phyloP scores from a whole-genome alignment of 2,113 vertebrate genomes.

The Gnathonemus echidnorhynchus region DNA sequence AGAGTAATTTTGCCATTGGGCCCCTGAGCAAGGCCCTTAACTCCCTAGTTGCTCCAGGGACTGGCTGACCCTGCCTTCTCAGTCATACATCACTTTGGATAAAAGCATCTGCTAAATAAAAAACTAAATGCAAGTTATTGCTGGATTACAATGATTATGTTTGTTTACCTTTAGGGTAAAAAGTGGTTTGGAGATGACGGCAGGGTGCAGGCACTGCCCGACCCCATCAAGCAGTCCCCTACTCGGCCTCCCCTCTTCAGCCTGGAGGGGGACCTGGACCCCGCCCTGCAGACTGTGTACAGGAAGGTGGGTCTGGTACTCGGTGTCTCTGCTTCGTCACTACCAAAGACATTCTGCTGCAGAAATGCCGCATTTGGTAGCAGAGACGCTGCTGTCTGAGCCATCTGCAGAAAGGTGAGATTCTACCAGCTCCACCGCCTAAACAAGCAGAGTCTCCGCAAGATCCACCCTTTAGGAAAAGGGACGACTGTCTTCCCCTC shows the following conservation, averaged over 20 bases:
- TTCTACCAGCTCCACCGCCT: not conserved
- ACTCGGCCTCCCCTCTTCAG: slow-evolving; percentile 70
- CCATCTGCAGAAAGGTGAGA: not conserved
- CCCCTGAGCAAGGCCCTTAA: no score
- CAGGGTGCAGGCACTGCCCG: slow-evolving; percentile 76
- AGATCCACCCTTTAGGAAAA: not conserved
- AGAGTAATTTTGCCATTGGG: no score
- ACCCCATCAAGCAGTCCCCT: slow-evolving; percentile 78
- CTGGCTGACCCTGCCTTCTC: not conserved
- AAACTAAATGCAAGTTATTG: not conserved
- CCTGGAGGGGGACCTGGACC: slow-evolving; percentile 59
- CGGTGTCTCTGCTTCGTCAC: not conserved
- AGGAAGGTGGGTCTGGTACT: slow-evolving; percentile 66
- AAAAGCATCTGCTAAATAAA: not conserved
- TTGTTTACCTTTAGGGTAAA: slow-evolving; percentile 60
- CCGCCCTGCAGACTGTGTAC: slow-evolving; percentile 72
- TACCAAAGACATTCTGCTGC: not conserved
- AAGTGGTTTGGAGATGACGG: slow-evolving; percentile 95
- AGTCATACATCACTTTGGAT: not conserved
- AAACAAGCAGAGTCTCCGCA: not conserved
- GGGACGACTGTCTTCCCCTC: not conserved
- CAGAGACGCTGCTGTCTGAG: not conserved
- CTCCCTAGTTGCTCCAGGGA: no score
- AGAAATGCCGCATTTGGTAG: not conserved
- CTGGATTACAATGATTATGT: not conserved